phyloP scores from a whole-genome alignment of 1,140 invertebrate genomes.

The Brachionus calyciflorus region DNA sequence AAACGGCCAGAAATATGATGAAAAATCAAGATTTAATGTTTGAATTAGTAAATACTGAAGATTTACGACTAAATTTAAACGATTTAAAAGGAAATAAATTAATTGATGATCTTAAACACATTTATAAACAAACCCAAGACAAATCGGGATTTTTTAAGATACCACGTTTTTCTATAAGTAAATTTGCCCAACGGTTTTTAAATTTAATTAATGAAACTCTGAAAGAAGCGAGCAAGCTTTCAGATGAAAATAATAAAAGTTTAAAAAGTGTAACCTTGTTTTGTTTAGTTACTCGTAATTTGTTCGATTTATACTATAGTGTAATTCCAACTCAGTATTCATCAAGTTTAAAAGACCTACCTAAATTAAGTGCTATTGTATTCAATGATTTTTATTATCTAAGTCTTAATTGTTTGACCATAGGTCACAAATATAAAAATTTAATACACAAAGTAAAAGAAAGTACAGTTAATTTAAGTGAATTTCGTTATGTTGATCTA shows the following conservation, averaged over 20 bases:
- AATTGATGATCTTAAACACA: background rate
- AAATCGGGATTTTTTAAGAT: conserved; percentile 9
- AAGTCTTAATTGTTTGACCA: background rate
- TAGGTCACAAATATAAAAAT: conserved; percentile 27
- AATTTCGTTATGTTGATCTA: conserved; percentile 13
- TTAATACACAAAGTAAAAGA: background rate
- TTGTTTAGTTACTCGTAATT: conserved; percentile 14
- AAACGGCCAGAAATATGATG: conserved; percentile 17
- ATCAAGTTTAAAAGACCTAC: background rate
- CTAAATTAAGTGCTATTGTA: conserved; percentile 34
- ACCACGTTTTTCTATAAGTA: conserved; percentile 9
- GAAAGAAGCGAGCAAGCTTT: background rate
- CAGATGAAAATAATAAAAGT: background rate
- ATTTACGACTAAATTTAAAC: background rate
- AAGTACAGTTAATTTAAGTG: background rate
- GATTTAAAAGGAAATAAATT: background rate
- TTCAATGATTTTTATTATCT: conserved; percentile 42
- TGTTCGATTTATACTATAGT: conserved; percentile 21
- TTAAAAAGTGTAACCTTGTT: conserved; percentile 39
- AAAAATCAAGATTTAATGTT: conserved; percentile 34
- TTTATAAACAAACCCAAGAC: background rate
- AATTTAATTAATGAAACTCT: conserved; percentile 22
- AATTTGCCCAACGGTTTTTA: background rate
- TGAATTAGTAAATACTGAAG: background rate
- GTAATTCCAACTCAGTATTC: conserved; percentile 15